Evolutionary conservation across 2,888 invertebrate species (phyloP).

Genomic region (Aquatica leii): DNA sequence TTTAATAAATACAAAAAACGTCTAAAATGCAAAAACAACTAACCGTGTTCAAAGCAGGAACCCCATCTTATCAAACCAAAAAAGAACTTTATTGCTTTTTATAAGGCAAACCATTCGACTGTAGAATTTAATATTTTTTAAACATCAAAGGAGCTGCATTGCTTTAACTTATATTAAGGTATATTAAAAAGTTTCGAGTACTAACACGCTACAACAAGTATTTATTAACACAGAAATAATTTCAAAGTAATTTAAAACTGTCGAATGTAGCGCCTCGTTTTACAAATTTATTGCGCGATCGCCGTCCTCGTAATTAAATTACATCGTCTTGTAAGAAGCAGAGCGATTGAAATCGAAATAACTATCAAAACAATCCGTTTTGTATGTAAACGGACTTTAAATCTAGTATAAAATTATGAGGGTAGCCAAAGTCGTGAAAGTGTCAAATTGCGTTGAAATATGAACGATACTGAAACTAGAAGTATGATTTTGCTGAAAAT

Average conservation of each 20-base stretch:
- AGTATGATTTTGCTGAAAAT: slow-evolving; percentile 34
- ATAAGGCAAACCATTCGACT: neutral
- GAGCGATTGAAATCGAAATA: slow-evolving; percentile 30
- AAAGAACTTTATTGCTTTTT: too few species aligned
- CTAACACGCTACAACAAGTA: too few species aligned
- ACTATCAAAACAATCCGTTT: slow-evolving; percentile 33
- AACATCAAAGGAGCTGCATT: slow-evolving; percentile 23
- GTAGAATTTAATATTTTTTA: slow-evolving; percentile 23
- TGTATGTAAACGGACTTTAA: slow-evolving; percentile 43
- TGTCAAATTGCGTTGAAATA: slow-evolving; percentile 45
- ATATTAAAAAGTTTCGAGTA: too few species aligned
- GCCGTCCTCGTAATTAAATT: too few species aligned
- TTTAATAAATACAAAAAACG: too few species aligned
- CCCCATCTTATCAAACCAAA: too few species aligned
- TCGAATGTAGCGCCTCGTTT: too few species aligned
- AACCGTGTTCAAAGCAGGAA: too few species aligned
- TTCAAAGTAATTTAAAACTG: too few species aligned
- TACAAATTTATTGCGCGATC: too few species aligned
- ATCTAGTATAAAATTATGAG: slow-evolving; percentile 43
- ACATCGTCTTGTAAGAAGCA: neutral
- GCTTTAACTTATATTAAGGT: slow-evolving; percentile 23
- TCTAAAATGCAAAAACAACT: too few species aligned
- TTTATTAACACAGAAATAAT: too few species aligned
- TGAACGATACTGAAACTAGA: slow-evolving; percentile 36
- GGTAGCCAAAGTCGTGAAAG: slow-evolving; percentile 42